Percentiles rank a stretch among this genome's conserved stretches.
Conservation (phyloP, 2,797 vertebrate genomes). For the Rhadinocentrus ornatus region DNA sequence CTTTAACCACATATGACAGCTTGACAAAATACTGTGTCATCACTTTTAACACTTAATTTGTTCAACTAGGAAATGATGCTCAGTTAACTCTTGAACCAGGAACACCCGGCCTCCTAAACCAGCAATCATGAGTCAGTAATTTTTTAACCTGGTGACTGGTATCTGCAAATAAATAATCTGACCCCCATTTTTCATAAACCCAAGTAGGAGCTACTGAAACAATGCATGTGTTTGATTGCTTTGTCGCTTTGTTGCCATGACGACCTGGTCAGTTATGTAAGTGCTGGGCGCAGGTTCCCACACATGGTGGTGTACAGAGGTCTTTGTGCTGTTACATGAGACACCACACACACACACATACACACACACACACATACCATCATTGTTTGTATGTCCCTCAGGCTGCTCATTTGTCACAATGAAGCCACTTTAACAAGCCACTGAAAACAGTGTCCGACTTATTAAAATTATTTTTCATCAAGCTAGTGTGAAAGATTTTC, state of each 20-base stretch:
- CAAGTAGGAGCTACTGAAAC: constrained; percentile 25
- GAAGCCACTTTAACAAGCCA: background rate
- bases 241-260: constrained; percentile 53
- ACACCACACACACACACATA: constrained; percentile 31
- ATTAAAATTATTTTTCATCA: background rate
- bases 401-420: constrained; percentile 19
- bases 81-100: background rate
- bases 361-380: constrained; percentile 14
- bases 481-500: background rate
- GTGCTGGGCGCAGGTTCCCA: constrained; percentile 43
- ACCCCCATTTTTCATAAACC: constrained; percentile 29
- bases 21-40: constrained; percentile 6
- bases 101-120: background rate
- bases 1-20: background rate
- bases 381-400: constrained; percentile 24
- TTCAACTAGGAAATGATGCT: background rate
- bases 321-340: constrained; percentile 58
- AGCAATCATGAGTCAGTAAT: background rate
- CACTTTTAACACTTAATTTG: background rate
- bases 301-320: constrained; percentile 19
- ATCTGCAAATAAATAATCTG: constrained; percentile 18
- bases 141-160: background rate
- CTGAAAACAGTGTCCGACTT: background rate
- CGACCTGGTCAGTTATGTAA: constrained; percentile 54
- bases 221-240: constrained; percentile 22